phyloP scores from a whole-genome alignment of 2,797 vertebrate species.

The Acanthopagrus latus region DNA sequence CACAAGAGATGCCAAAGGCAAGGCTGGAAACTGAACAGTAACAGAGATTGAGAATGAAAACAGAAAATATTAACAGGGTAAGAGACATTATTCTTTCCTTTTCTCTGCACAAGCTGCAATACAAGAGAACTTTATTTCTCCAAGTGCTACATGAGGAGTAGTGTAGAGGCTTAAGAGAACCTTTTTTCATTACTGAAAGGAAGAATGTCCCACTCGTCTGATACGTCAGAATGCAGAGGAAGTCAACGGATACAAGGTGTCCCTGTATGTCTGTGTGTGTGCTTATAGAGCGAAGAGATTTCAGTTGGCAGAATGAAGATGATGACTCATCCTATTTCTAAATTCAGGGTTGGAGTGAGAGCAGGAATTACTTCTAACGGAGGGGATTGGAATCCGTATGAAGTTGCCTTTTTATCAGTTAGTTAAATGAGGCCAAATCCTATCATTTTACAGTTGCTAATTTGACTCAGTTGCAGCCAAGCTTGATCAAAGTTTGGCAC shows the following conservation, averaged over 20 bases:
- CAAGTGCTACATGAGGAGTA: slow-evolving; percentile 27
- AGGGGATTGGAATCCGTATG: slow-evolving; percentile 51
- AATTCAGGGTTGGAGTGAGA: slow-evolving; percentile 57
- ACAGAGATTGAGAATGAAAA: slow-evolving; percentile 8
- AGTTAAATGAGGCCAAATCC: slow-evolving; percentile 45
- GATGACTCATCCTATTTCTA: slow-evolving; percentile 67
- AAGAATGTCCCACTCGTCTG: slow-evolving; percentile 7
- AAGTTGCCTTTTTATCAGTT: slow-evolving; percentile 58
- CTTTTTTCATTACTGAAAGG: slow-evolving; percentile 74
- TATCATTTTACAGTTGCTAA: slow-evolving; percentile 52
- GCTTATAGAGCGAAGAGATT: slow-evolving; percentile 29
- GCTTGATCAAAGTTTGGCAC: slow-evolving; percentile 56
- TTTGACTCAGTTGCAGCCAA: slow-evolving; percentile 28
- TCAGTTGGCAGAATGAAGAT: slow-evolving; percentile 38
- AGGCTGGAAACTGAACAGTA: slow-evolving; percentile 24
- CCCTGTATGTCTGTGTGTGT: slow-evolving; percentile 2
- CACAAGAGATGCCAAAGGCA: slow-evolving; percentile 13
- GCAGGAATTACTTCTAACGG: slow-evolving; percentile 68
- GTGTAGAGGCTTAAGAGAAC: slow-evolving; percentile 45
- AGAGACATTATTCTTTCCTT: slow-evolving; percentile 19
- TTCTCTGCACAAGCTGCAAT: neutral
- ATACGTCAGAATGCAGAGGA: slow-evolving; percentile 14
- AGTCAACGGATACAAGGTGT: slow-evolving; percentile 13
- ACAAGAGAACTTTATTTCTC: slow-evolving; percentile 28
- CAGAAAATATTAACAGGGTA: slow-evolving; percentile 26